phyloP scores from a whole-genome alignment of 1,140 invertebrate genomes.

The Sarcophaga peregrina region DNA sequence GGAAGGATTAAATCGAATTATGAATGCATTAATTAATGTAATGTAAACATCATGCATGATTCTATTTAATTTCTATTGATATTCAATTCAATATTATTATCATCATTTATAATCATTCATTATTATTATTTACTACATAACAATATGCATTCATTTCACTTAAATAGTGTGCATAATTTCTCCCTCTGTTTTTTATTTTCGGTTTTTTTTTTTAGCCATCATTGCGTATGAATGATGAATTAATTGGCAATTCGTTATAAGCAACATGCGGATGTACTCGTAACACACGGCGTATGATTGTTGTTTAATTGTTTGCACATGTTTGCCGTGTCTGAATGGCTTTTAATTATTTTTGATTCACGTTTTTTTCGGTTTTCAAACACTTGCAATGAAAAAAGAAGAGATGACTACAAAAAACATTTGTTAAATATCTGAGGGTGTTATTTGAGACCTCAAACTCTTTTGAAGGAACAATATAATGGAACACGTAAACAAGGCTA shows the following conservation, averaged over 20 bases:
- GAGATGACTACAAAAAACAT: too few species aligned
- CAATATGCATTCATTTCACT: too few species aligned
- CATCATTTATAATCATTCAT: too few species aligned
- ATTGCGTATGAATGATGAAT: slow-evolving; percentile 4
- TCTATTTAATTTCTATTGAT: not conserved
- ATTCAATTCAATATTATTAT: not conserved
- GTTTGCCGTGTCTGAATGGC: not conserved
- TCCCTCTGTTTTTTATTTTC: not conserved
- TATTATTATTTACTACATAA: too few species aligned
- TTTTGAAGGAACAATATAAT: too few species aligned
- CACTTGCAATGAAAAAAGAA: too few species aligned
- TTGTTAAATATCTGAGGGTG: too few species aligned
- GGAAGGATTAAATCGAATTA: too few species aligned
- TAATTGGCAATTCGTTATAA: not conserved
- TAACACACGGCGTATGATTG: slow-evolving; percentile 13
- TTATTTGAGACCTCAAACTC: too few species aligned
- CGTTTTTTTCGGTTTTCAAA: too few species aligned
- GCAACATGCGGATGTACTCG: not conserved
- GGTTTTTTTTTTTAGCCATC: not conserved
- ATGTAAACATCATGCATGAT: not conserved
- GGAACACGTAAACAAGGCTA: too few species aligned
- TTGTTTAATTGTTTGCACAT: slow-evolving; percentile 4
- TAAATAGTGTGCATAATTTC: not conserved
- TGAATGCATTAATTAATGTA: too few species aligned
- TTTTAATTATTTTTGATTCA: not conserved